Evolutionary conservation across 2,797 vertebrate genomes (phyloP).

Genomic region (Anomalospiza imberbis): DNA sequence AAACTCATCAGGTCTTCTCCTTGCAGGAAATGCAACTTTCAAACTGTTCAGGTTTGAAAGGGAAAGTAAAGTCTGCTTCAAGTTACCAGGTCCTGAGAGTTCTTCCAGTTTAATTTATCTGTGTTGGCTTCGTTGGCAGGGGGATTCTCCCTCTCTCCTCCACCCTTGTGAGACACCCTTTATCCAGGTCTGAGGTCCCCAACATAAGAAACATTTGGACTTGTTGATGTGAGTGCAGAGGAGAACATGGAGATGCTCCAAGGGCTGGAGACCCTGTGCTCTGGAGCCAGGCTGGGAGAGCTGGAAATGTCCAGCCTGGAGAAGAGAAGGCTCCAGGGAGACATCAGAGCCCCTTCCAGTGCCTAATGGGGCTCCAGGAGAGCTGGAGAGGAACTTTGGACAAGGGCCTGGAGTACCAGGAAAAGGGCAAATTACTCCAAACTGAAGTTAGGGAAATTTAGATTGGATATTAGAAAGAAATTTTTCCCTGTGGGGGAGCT

Average conservation of each 20-base stretch:
- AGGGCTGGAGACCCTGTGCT: neutral
- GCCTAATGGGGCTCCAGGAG: accelerated
- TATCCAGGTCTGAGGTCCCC: neutral
- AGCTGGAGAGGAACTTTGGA: neutral
- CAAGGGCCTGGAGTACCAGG: accelerated
- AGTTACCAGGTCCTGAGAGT: too few species aligned
- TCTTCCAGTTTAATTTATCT: too few species aligned
- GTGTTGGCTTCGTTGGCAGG: too few species aligned
- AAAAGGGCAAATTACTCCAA: neutral
- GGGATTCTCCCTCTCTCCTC: neutral
- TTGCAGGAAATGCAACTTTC: neutral
- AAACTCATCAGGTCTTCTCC: neutral
- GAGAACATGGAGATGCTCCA: neutral
- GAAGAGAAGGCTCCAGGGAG: neutral
- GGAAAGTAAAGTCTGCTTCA: too few species aligned
- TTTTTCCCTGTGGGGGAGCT: accelerated
- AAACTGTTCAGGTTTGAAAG: too few species aligned
- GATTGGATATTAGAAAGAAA: too few species aligned
- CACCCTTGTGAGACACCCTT: neutral
- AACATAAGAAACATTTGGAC: neutral
- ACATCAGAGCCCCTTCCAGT: neutral
- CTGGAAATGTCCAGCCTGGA: accelerated
- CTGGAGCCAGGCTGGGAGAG: neutral
- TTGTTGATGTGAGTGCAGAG: neutral
- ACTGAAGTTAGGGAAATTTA: neutral